Base-by-base conservation (phyloP, 2,113 vertebrate species). In the Neolamprologus longior region DNA sequence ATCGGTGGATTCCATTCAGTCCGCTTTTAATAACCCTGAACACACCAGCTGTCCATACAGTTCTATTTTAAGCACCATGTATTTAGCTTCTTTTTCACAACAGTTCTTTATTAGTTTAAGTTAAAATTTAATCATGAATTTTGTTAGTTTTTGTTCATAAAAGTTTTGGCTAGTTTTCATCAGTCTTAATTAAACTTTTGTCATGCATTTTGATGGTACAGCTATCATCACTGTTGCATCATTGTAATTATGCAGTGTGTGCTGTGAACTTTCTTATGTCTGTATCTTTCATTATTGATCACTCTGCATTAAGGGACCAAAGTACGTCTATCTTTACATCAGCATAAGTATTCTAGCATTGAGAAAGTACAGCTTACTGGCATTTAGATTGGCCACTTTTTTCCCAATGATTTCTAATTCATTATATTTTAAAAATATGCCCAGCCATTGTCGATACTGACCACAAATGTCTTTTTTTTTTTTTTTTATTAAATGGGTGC, bases 21-120 rank as follows among this genome's bases (percentile, higher is more conserved):
- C 53, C 21, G 9, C 28, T 85, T 61, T 68, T 86, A 85, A 92
- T 92, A 88, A 88, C 26, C n/a, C 57, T 17, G 68, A 85, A 84
- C 55, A n/a, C 21, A 33, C 21, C 78, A 79, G 63, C 47, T 33
- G n/a, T 82, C 81, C 58, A 73, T 35, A 83, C 15, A 47, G 21
- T 33, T 53, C 37, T 82, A 45, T 55, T 47, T 61, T 45, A 47
- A 26, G 21, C 80, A 63, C 7, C 55, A 15, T 33, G 17, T 81
- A 11, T 57, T 40, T 42, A 40, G 37, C 9, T 42, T 80, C 19
- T 35, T 53, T 53, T 54, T 9, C 47, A 54, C 7, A 35, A 54
- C 11, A 54, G 52, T 14, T 24, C 76, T 80, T 54, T 37, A 37
- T 35, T 50, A 52, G 17, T 42, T 63, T 33, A 31, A 33, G 58